Evolutionary conservation across 1,140 invertebrate species (phyloP).

Genomic region (Cydia fagiglandana): DNA sequence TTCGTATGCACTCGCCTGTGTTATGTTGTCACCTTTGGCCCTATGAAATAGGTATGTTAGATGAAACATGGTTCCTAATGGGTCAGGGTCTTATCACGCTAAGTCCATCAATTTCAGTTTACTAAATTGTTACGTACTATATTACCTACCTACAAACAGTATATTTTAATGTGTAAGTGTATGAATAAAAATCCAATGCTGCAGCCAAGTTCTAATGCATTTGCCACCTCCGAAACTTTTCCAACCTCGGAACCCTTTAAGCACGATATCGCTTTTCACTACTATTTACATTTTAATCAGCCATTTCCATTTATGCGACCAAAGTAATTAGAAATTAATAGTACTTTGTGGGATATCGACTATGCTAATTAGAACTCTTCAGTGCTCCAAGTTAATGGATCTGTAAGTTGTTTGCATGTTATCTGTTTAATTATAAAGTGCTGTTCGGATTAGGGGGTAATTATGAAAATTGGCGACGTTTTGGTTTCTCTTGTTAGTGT

Average conservation of each 20-base stretch:
- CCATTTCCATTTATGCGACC: slow-evolving; percentile 38
- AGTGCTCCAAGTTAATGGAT: slow-evolving; percentile 16
- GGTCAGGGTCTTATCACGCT: too few relatives aligned
- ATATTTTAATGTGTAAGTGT: too few relatives aligned
- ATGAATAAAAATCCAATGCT: too few relatives aligned
- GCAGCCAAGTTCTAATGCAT: not conserved
- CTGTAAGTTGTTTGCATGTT: slow-evolving; percentile 19
- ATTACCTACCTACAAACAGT: too few relatives aligned
- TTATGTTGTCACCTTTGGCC: too few relatives aligned
- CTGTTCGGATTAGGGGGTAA: not conserved
- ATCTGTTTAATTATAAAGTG: slow-evolving; percentile 11
- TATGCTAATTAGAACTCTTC: slow-evolving; percentile 34
- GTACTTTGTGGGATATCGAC: slow-evolving; percentile 37
- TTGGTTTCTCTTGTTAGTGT: slow-evolving; percentile 2
- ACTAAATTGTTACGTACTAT: too few relatives aligned
- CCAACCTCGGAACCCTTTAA: not conserved
- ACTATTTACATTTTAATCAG: slow-evolving; percentile 48
- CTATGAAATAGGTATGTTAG: too few relatives aligned
- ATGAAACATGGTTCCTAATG: too few relatives aligned
- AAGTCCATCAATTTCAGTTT: too few relatives aligned
- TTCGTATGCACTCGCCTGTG: too few relatives aligned
- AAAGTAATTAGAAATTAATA: slow-evolving; percentile 44
- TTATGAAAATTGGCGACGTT: slow-evolving; percentile 5
- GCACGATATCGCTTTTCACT: slow-evolving; percentile 33
- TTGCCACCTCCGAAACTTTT: not conserved